These are phyloP conservation scores for Pogonocherus hispidulus DNA, from an alignment of 2,888 invertebrate genomes.

Conservation along the genomic window DNA sequence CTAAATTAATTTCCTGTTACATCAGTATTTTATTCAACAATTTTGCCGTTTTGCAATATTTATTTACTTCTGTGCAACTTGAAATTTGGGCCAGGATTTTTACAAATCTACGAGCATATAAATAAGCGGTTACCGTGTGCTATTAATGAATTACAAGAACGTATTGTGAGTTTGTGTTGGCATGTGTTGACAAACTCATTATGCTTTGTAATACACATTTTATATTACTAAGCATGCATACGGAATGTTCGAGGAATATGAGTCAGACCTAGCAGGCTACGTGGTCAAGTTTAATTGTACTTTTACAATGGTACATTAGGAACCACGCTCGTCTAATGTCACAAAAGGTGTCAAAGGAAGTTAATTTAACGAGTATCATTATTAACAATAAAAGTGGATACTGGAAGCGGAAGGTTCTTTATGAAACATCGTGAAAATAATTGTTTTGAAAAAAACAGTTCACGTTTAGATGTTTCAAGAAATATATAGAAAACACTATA, in stretches of 20 bases:
- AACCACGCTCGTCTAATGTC: not conserved
- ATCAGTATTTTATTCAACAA: not conserved
- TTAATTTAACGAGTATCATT: too few species aligned
- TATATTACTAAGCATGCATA: constrained; percentile 5
- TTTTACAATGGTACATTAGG: not conserved
- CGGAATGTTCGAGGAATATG: constrained; percentile 12
- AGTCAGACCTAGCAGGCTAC: constrained; percentile 6
- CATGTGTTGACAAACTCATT: constrained; percentile 20
- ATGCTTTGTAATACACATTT: constrained; percentile 20
- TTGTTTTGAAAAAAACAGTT: too few species aligned
- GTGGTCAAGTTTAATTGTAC: not conserved
- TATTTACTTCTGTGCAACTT: not conserved
- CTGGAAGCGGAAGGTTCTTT: too few species aligned
- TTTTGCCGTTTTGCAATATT: not conserved
- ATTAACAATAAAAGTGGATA: too few species aligned
- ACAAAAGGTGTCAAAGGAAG: too few species aligned
- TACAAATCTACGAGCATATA: not conserved
- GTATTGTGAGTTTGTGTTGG: not conserved
- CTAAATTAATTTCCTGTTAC: not conserved
- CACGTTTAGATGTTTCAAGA: too few species aligned
- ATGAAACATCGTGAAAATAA: too few species aligned
- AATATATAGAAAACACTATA: too few species aligned
- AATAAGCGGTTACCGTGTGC: not conserved
- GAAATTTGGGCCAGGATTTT: not conserved
- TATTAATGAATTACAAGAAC: constrained; percentile 7